Evolutionary conservation across 2,888 invertebrate genomes (phyloP).

Genomic region (Melieria omissa): DNA sequence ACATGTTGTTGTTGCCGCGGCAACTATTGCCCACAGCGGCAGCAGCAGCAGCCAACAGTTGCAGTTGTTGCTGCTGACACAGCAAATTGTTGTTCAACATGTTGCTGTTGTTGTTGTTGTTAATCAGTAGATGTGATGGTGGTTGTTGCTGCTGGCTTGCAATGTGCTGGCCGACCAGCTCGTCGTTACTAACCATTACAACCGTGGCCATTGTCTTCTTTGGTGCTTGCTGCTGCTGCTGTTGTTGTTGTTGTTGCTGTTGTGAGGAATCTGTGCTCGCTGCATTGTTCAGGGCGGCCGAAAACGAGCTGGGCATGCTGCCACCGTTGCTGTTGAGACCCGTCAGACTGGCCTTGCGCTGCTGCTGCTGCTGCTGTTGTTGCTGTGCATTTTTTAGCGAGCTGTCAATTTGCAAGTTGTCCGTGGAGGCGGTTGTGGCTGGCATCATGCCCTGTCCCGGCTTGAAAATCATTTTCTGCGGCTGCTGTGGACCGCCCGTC

Average conservation of each 20-base stretch:
- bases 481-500: conserved; percentile 60
- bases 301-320: conserved; percentile 24
- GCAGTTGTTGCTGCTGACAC: conserved; percentile 52
- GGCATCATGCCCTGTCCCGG: conserved; percentile 60
- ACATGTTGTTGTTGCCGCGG: conserved; percentile 38
- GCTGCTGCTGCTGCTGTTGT: conserved; percentile 30
- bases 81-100: conserved; percentile 57
- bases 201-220: conserved; percentile 63
- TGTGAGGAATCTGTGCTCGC: conserved; percentile 17
- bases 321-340: conserved; percentile 27
- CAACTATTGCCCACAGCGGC: conserved; percentile 50
- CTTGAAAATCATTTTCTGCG: conserved; percentile 60
- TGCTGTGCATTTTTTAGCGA: conserved; percentile 34
- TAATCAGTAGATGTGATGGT: conserved; percentile 53
- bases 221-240: conserved; percentile 43
- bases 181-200: conserved; percentile 64
- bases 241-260: conserved; percentile 46
- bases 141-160: conserved; percentile 41
- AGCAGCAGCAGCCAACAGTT: conserved; percentile 56
- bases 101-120: conserved; percentile 52
- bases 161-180: conserved; percentile 39
- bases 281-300: conserved; percentile 25
- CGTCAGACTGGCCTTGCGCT: conserved; percentile 15
- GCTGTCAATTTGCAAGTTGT: conserved; percentile 42
- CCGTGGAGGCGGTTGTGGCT: conserved; percentile 41